A percentile compares a stretch with the other conserved stretches of the same genome.
Conservation (phyloP, 2,113 vertebrate genomes). For the Puffinus mauretanicus region DNA sequence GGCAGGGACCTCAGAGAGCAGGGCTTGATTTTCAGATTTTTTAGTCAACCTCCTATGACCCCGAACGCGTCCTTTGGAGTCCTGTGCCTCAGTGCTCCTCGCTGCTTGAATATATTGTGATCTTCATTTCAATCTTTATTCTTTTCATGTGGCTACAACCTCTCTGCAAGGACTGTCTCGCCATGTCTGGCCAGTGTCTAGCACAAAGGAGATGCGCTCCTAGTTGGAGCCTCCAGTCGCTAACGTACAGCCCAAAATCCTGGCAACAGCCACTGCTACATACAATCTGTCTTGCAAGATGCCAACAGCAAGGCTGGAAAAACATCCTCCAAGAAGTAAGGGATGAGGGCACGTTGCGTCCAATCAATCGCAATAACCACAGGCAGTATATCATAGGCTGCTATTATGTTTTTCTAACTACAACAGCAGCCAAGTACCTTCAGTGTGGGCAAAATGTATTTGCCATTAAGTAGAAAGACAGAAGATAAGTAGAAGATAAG, state of each 20-base stretch:
- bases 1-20: background rate
- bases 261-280: background rate
- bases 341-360: fast-evolving
- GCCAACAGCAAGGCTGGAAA: background rate
- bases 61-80: fast-evolving
- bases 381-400: background rate
- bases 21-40: background rate
- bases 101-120: background rate
- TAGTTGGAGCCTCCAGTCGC: background rate
- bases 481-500: background rate
- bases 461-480: background rate
- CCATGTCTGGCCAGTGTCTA: background rate
- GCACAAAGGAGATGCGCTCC: background rate
- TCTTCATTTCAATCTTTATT: background rate
- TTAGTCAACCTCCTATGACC: background rate
- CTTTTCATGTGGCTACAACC: background rate
- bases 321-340: background rate
- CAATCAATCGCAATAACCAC: background rate
- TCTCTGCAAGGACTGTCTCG: background rate
- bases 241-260: background rate
- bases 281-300: background rate
- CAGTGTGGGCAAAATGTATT: background rate
- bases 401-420: background rate
- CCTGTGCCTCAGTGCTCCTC: background rate
- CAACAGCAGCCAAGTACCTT: background rate